Conservation (phyloP, 2,113 vertebrate species). For the Melozone crissalis region DNA sequence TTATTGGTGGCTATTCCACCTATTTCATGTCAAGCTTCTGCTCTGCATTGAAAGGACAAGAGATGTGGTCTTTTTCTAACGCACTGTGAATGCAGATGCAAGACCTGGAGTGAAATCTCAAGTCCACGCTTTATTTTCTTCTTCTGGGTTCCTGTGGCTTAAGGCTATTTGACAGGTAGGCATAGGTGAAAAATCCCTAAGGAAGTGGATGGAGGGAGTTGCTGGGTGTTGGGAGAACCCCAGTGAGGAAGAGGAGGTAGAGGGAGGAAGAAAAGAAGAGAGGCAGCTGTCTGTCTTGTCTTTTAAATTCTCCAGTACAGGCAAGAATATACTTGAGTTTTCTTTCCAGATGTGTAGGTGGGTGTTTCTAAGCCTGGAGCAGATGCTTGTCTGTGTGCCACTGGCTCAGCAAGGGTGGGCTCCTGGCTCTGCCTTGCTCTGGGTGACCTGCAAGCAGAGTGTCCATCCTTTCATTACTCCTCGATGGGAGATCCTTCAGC, state of each 20-base stretch:
- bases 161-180: neutral
- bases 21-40: neutral
- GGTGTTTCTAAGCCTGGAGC: neutral
- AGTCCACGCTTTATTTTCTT: accelerated
- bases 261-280: neutral
- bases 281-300: neutral
- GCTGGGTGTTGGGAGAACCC: neutral
- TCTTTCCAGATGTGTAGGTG: neutral
- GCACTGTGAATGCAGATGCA: neutral
- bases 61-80: neutral
- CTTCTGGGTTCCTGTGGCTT: neutral
- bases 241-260: neutral
- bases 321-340: neutral
- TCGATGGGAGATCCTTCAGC: neutral
- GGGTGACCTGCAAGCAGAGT: neutral
- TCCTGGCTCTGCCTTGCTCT: neutral
- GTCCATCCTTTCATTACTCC: neutral
- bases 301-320: neutral
- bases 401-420: neutral
- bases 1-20: neutral
- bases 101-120: neutral
- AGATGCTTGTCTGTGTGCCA: neutral
- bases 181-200: neutral
- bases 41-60: neutral
- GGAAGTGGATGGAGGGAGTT: neutral